Base-by-base conservation (phyloP, 2,113 vertebrate species). In the Nesospiza acunhae region DNA sequence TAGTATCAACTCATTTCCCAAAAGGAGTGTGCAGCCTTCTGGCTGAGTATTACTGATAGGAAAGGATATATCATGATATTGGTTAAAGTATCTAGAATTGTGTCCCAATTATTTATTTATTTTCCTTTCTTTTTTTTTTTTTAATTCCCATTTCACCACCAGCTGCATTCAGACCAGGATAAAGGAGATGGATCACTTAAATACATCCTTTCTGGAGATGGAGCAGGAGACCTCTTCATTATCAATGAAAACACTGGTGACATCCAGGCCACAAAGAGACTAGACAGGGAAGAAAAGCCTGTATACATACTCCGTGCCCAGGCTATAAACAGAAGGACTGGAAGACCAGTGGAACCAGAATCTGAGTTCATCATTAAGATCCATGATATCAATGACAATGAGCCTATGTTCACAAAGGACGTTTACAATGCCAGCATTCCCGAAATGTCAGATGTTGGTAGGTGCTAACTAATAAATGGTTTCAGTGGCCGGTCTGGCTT, bases 281-380 rank as follows among this genome's bases (percentile, higher is more conserved):
- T 99, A 92, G 99, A 99, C 98, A 98, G 99, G 33, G 99, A 99
- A 98, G 99, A 99, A 97, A 99, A 99, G 87, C 98, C 98, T 49
- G 98, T 98, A 82, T 99, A 99, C 91, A 98, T 98, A 69, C 98
- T 99, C 59, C 98, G 98, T 62, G 99, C 99, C 76, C 99, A 99
- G 89, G 99, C 99, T 58, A 87, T 99, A 95, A 99, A 99, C 97
- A 98, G 98, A 93, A 97, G 95, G 92, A 99, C 99, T 91, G 98
- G 98, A 90, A 98, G 97, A 95, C 98, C 99, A 5, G 98, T 99
- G 87, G 99, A 99, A 97, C 99, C 99, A 15, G 98, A 99, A 91
- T 99, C 99, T 5, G 99, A 99, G 89, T 99, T 99, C 98, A 98
- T 99, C 98, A 99, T 99, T 97, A 99, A 99, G 97, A 99, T 99